These are phyloP conservation scores for Pangasius macronema DNA, from an alignment of 2,797 vertebrate genomes.

Conservation along the genomic window DNA sequence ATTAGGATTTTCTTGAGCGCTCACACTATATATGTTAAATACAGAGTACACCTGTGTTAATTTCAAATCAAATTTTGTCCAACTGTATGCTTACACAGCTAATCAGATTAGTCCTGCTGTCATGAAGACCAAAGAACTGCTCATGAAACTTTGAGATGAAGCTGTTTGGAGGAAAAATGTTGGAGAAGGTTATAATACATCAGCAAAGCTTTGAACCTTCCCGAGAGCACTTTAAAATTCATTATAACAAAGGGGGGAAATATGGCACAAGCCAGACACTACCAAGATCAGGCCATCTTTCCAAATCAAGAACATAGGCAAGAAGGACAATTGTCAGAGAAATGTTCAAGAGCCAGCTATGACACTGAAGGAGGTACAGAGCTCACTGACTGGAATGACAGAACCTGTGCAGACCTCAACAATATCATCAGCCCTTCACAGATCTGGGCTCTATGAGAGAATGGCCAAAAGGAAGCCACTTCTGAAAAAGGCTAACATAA, in stretches of 20 bases:
- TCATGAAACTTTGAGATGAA: neutral
- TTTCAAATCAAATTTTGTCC: neutral
- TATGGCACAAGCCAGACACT: neutral
- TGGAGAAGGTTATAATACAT: neutral
- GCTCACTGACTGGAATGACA: neutral
- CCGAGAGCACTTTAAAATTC: neutral
- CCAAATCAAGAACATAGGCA: neutral
- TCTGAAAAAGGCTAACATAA: neutral
- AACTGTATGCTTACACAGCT: neutral
- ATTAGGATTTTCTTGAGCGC: neutral
- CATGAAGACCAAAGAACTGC: neutral
- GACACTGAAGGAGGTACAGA: neutral
- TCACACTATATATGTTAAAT: neutral
- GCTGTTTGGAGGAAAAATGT: neutral
- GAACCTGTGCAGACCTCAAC: neutral
- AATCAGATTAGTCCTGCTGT: slow-evolving; percentile 1
- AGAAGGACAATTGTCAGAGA: neutral
- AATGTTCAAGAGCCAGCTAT: neutral
- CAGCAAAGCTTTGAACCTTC: neutral
- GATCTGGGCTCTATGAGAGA: neutral
- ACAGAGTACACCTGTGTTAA: neutral
- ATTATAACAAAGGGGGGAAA: neutral
- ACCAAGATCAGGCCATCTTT: neutral
- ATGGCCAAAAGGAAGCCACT: neutral
- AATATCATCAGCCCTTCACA: slow-evolving; percentile 14